Conservation (phyloP, 2,113 vertebrate species). For the Peromyscus polionotus region DNA sequence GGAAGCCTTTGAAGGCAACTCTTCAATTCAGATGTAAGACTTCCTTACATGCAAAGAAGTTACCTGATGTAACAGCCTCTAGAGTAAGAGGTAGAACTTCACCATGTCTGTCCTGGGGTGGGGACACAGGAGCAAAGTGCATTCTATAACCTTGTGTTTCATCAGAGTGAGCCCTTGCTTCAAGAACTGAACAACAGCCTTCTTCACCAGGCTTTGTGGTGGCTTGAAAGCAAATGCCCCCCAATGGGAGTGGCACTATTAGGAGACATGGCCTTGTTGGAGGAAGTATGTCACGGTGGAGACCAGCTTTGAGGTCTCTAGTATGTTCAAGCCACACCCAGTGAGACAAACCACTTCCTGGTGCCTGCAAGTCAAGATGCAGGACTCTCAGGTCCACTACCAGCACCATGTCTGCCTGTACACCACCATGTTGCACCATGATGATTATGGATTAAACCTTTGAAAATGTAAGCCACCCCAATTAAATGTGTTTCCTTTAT, state of each 20-base stretch:
- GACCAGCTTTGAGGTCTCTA: background rate
- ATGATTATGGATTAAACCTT: background rate
- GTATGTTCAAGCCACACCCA: background rate
- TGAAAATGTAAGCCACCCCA: background rate
- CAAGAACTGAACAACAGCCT: background rate
- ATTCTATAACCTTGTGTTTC: background rate
- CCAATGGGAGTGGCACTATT: background rate
- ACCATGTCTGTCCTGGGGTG: background rate
- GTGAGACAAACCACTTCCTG: background rate
- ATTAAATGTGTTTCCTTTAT: background rate
- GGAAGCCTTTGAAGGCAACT: background rate
- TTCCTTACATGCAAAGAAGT: background rate
- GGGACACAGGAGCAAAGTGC: background rate
- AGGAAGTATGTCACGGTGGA: background rate
- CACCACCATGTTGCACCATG: background rate
- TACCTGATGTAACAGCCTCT: background rate
- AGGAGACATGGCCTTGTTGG: background rate
- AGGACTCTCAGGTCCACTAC: background rate
- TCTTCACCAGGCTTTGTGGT: background rate
- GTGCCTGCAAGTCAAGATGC: background rate
- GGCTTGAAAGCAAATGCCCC: background rate
- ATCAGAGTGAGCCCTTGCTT: background rate
- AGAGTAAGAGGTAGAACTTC: background rate
- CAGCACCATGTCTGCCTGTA: background rate
- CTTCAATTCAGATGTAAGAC: background rate